Evolutionary conservation across 1,140 invertebrate species (phyloP), one percentile per base, ranked within the genome.

Genomic region (Tribolium castaneum): DNA sequence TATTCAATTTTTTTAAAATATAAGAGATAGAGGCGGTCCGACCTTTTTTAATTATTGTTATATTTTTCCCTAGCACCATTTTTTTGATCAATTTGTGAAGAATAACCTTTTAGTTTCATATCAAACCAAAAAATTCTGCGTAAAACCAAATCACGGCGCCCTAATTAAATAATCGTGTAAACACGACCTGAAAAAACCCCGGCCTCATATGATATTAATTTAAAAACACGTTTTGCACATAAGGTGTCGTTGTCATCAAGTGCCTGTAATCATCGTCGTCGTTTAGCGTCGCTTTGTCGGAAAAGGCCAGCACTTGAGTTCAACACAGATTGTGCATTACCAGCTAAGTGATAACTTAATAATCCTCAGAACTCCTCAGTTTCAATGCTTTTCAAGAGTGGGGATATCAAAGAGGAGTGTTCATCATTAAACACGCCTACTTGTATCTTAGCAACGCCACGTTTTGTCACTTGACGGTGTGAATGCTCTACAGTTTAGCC

Each of bases 381-480:
- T 70, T 78, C 66, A 72, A 49, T 45, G 30, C 52, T 25, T 10
- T 49, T 12, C 5, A 54, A 34, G 52, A 73, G 49, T 52, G 71
- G 71, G 71, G 71, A 54, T 54, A 19, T 22, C 19, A 45, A 45
- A 12, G 30, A 10, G 70, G 78, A 14, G 74, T 35, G 45, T 45
- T 35, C 16, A 13, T 13, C 35, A 13, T 12, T 19, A 59, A 54
- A n/a, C 66, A 71, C 78, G 74, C 78, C 78, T 73, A 34, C 74
- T 56, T 72, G 78, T 79, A 71, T 79, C 78, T 79, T 79, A 79
- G 78, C 78, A 79, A 79, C 78, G 74, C 72, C 73, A 72, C 74
- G 74, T 76, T 70, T 79, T 76, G 78, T 79, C 78, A 70, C 74
- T 76, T 75, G 74, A 66, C 72, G 71, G 74, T 52, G 50, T 39